Base-by-base conservation (phyloP, 1,140 invertebrate genomes). In the Gryon sp. region DNA sequence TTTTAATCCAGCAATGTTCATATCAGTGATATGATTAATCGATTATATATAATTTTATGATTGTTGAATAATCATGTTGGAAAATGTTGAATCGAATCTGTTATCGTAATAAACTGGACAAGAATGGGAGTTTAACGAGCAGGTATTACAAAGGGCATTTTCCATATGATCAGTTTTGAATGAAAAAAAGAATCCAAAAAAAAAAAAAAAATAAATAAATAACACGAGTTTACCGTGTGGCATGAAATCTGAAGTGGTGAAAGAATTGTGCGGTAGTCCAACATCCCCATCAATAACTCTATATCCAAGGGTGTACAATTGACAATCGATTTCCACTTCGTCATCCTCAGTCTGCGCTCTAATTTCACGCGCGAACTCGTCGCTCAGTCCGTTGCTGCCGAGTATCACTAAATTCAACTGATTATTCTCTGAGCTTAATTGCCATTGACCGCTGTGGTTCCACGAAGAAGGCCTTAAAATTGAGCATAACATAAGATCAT, bases 261-360 rank as follows among this genome's bases (percentile, higher is more conserved):
- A 94, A 16, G 92, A 92, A 89, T 94, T 94, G 75, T 94, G 93
- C 28, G 94, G 93, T 79, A 94, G 86, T 83, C 92, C 93, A 55
- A 96, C 94, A 88, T 97, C 95, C 7, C 95, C 95, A 85, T 94
- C 94, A 81, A 96, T 95, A 72, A 95, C 93, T 84, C 94, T 91
- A 87, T 95, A 96, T 78, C 96, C 95, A 65, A 96, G 90, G 34
- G 65, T 78, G 50, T 96, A 96, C 43, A 95, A 90, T 79, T 94
- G 92, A 83, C 93, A 93, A 87, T 96, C 94, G 80, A 95, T 91
- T 86, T 94, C 93, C 81, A 96, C 96, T 84, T 96, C 95, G 82
- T 96, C 95, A 79, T 96, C 94, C 75, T 93, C 92, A 82, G 94
- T 86, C 75, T 91, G 90, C 81, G 93, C 93, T 87, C 92, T 90